A percentile compares a stretch with the other conserved stretches of the same genome.
Conservation (phyloP, 1,140 invertebrate genomes). For the Cherax quadricarinatus region DNA sequence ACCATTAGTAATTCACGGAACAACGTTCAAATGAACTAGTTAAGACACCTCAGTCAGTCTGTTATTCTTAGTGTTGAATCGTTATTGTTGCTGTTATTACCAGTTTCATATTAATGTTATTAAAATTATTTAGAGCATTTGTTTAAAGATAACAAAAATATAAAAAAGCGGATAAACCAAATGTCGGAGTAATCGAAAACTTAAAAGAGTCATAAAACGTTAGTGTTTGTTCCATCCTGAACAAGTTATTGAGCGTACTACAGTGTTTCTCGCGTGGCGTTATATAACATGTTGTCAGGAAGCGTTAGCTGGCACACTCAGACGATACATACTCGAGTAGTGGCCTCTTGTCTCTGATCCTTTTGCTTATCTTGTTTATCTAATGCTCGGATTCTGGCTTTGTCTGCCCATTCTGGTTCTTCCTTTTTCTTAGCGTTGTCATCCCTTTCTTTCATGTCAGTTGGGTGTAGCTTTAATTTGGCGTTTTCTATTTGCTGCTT, state of each 20-base stretch:
- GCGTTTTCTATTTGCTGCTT: neutral
- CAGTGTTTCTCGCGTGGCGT: neutral
- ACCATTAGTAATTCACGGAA: neutral
- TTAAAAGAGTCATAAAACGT: neutral
- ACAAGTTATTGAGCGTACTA: conserved; percentile 18
- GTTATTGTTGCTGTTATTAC: neutral
- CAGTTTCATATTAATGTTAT: neutral
- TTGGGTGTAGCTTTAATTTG: neutral
- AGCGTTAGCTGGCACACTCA: neutral
- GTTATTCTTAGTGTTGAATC: neutral
- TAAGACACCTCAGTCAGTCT: conserved; percentile 1
- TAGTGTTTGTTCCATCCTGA: neutral
- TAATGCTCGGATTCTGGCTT: neutral
- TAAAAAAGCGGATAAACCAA: neutral
- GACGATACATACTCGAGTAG: neutral
- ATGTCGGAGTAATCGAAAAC: neutral
- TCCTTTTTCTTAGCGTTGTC: neutral
- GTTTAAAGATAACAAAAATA: neutral
- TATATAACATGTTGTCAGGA: neutral
- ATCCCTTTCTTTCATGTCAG: neutral
- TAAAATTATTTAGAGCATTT: neutral
- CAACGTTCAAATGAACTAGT: neutral
- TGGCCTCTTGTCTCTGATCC: neutral
- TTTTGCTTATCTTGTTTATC: neutral
- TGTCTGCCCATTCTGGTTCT: neutral